These are phyloP conservation scores for Danio aesculapii DNA, from an alignment of 2,797 vertebrate genomes.

Conservation along the genomic window DNA sequence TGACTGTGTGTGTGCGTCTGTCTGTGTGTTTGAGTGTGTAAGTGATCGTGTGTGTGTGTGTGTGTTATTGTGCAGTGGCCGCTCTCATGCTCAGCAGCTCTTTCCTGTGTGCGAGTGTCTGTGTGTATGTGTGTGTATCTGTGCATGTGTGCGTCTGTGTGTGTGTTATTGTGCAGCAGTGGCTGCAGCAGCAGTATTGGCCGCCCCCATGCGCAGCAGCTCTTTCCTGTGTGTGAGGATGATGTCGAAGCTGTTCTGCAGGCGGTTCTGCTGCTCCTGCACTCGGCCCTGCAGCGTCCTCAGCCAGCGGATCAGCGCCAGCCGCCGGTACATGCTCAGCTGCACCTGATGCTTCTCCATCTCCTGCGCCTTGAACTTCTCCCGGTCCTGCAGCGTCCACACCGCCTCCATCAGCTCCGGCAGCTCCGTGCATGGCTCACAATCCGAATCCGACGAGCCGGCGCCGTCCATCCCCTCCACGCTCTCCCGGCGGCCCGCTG, in stretches of 20 bases:
- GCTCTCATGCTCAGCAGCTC: no score
- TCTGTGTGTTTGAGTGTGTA: no score
- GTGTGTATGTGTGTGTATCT: constrained; percentile 68
- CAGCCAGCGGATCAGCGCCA: constrained; percentile 95
- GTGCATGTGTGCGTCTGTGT: no score
- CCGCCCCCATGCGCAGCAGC: constrained; percentile 86
- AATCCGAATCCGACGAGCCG: constrained; percentile 73
- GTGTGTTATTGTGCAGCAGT: no score
- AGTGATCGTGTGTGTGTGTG: no score
- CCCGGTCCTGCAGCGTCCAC: constrained; percentile 89
- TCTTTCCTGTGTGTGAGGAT: constrained; percentile 96
- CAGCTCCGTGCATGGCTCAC: constrained; percentile 65
- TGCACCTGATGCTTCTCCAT: constrained; percentile 96
- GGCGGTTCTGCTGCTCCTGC: constrained; percentile 91
- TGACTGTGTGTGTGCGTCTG: no score
- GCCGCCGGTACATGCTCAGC: constrained; percentile 95
- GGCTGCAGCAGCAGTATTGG: constrained; percentile 56
- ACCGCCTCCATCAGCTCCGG: constrained; percentile 85
- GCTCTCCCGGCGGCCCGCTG: constrained; percentile 45
- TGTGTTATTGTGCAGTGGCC: constrained; percentile 60
- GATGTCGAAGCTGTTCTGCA: constrained; percentile 95
- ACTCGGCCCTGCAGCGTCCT: constrained; percentile 88
- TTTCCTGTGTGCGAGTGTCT: constrained; percentile 90
- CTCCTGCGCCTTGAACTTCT: constrained; percentile 93
- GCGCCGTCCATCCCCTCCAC: constrained; percentile 43